Percentiles rank a stretch among this genome's conserved stretches.
Evolutionary conservation across 2,888 invertebrate species (phyloP).

Genomic region (Acanthococcus lagerstroemiae): DNA sequence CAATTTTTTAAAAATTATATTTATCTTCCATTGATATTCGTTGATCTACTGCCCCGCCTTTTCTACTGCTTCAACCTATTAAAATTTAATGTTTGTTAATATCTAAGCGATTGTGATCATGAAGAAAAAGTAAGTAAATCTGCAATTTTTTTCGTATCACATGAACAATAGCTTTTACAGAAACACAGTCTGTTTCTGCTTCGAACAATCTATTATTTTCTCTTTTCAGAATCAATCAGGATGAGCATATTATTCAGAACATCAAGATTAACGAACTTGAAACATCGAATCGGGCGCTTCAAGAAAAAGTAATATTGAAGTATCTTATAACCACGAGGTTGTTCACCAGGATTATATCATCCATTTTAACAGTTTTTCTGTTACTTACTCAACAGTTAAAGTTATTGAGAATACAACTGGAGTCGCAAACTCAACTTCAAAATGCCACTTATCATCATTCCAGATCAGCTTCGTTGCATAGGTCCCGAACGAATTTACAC

Average conservation of each 20-base stretch:
- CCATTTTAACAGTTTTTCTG: not conserved
- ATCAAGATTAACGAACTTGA: slow-evolving; percentile 14
- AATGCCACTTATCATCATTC: not conserved
- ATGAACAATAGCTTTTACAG: too few species aligned
- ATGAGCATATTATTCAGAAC: not conserved
- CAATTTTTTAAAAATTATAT: too few species aligned
- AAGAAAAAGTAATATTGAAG: not conserved
- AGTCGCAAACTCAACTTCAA: slow-evolving; percentile 14
- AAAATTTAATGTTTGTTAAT: too few species aligned
- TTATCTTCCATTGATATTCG: too few species aligned
- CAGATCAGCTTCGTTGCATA: slow-evolving; percentile 1
- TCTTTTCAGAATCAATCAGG: slow-evolving; percentile 12
- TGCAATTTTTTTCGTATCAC: too few species aligned
- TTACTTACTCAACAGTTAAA: slow-evolving; percentile 4
- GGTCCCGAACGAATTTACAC: slow-evolving; percentile 7
- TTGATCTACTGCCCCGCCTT: too few species aligned
- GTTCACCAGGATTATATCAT: not conserved
- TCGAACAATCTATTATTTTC: not conserved
- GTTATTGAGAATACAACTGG: slow-evolving; percentile 18
- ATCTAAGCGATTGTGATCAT: too few species aligned
- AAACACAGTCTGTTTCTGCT: not conserved
- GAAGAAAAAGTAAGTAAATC: not conserved
- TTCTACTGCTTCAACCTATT: too few species aligned
- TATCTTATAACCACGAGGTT: not conserved
- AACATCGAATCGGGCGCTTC: slow-evolving; percentile 2